A percentile compares a stretch with the other conserved stretches of the same genome.
Conservation (phyloP, 2,888 invertebrate species). For the Eumerus sabulonum region DNA sequence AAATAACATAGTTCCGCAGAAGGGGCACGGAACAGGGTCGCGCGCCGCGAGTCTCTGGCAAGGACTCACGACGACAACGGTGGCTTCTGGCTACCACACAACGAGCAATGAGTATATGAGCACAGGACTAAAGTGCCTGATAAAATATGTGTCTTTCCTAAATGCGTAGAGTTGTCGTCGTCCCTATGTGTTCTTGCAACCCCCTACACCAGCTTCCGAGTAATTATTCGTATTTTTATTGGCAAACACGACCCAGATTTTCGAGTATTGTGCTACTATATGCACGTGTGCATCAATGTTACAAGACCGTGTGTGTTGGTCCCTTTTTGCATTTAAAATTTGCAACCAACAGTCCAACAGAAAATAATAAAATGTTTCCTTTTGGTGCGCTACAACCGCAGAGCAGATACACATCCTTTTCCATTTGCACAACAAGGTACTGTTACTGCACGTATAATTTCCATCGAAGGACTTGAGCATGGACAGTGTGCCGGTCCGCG, state of each 20-base stretch:
- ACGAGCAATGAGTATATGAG: conserved; percentile 31
- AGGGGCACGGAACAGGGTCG: conserved; percentile 24
- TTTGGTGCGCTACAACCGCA: conserved; percentile 62
- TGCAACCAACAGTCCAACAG: conserved; percentile 28
- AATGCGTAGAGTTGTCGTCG: conserved; percentile 47
- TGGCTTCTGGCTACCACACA: conserved; percentile 1
- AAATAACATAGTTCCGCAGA: conserved; percentile 33
- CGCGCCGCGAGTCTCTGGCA: conserved; percentile 31
- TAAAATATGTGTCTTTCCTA: conserved; percentile 57
- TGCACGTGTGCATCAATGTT: conserved; percentile 21
- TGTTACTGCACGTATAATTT: conserved; percentile 59
- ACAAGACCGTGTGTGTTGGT: neutral
- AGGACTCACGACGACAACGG: conserved; percentile 36
- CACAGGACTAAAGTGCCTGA: conserved; percentile 52
- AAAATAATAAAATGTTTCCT: conserved; percentile 61
- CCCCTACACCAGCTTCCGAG: too few relatives aligned
- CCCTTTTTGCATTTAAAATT: conserved; percentile 25
- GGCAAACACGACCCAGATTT: conserved; percentile 62
- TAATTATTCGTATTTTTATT: conserved; percentile 30
- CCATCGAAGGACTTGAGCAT: conserved; percentile 58
- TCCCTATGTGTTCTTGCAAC: too few relatives aligned
- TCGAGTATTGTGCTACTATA: conserved; percentile 8
- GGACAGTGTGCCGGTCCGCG: too few relatives aligned
- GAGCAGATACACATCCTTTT: conserved; percentile 65
- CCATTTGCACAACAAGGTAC: conserved; percentile 43